A percentile compares a stretch with the other conserved stretches of the same genome.
These are phyloP conservation scores for Mechanitis mazaeus DNA, from an alignment of 2,888 invertebrate species.

Conservation along the genomic window DNA sequence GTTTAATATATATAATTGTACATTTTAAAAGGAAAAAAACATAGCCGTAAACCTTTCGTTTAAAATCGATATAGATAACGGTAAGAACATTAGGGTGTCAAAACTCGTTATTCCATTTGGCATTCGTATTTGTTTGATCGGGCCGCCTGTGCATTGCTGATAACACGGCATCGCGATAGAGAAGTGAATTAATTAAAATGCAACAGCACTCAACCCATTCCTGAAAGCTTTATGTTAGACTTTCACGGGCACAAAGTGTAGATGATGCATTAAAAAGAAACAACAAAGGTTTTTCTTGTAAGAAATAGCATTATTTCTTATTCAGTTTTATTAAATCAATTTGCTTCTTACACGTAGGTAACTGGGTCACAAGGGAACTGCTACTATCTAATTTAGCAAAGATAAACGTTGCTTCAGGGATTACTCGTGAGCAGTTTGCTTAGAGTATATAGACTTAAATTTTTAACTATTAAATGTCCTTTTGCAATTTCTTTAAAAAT, in stretches of 20 bases:
- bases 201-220: constrained; percentile 70
- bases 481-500: constrained; percentile 27
- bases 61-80: constrained; percentile 38
- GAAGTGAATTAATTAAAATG: constrained; percentile 76
- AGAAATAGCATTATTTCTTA: constrained; percentile 23
- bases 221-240: constrained; percentile 55
- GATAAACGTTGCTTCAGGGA: constrained; percentile 29
- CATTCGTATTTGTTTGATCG: constrained; percentile 61
- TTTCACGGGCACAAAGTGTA: constrained; percentile 36
- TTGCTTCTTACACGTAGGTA: constrained; percentile 27
- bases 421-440: constrained; percentile 26
- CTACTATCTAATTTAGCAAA: constrained; percentile 29
- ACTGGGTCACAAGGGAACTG: constrained; percentile 21
- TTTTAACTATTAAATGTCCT: constrained; percentile 28
- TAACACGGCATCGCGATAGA: constrained; percentile 72
- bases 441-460: constrained; percentile 27
- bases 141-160: constrained; percentile 65
- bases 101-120: constrained; percentile 56
- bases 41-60: too few species aligned
- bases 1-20: too few species aligned
- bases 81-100: constrained; percentile 54
- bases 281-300: constrained; percentile 11
- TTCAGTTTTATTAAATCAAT: constrained; percentile 27
- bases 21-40: too few species aligned
- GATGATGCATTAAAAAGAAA: constrained; percentile 39